Evolutionary conservation across 2,888 invertebrate genomes (phyloP), one percentile per base, ranked within the genome.

Genomic region (Acronicta aceris): DNA sequence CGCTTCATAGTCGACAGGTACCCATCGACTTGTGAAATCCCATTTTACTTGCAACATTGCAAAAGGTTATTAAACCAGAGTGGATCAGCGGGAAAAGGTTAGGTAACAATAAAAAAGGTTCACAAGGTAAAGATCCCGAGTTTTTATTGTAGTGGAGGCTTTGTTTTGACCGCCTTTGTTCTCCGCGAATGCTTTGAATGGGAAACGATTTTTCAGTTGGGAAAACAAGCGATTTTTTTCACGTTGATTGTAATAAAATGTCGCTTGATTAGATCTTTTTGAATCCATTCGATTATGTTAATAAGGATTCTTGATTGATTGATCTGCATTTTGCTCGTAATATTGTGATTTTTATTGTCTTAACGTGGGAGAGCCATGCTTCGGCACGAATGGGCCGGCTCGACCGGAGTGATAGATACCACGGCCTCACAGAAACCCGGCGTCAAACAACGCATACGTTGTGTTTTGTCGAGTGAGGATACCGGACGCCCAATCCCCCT

Each of bases 81-180:
- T 87, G 87, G 88, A 88, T 89, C 85, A 87, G 81, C 85, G 85
- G 85, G 71, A 89, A 89, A 91, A 90, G 89, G 91, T 91, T 88
- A 87, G 83, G 84, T 76, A 81, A 89, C 87, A 90, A 90, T 89
- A 88, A 89, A 89, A 88, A 85, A 84, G 87, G 84, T 78, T 80
- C 84, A 81, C 77, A 79, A 86, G 84, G 84, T 84, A 86, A 87
- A 87, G 86, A 88, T 86, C 83, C 84, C 68, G 78, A 83, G 81
- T 82, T 81, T 86, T 85, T 87, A 82, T 89, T 85, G 84, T 84
- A 81, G 81, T 82, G 84, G 72, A 59, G 74, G 74, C 81, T 88
- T 91, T 88, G 90, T 91, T 90, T 85, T 75, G 66, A 63, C 59
- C 78, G 70, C 74, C 85, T 84, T 89, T 89, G 89, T 88, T 87